Conservation (phyloP, 2,113 vertebrate species). For the Lota lota region DNA sequence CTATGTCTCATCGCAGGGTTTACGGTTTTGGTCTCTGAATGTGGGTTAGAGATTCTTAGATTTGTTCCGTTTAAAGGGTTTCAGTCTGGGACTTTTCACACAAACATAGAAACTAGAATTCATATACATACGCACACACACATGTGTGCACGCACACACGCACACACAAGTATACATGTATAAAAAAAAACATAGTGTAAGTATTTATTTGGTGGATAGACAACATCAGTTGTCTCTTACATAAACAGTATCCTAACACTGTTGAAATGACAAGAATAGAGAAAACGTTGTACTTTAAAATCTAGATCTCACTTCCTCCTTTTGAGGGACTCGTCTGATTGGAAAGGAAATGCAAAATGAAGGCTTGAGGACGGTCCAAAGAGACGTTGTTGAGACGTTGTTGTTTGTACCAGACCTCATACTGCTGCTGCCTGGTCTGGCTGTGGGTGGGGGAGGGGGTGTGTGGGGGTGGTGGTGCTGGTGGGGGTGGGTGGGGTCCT, state of each 20-base stretch:
- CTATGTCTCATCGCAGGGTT: too few relatives aligned
- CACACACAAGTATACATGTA: neutral
- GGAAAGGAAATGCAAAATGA: constrained; percentile 54
- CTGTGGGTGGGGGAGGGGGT: constrained; percentile 55
- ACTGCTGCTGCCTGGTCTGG: constrained; percentile 42
- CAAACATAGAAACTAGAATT: neutral
- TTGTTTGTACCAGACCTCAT: too few relatives aligned
- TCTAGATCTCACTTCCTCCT: constrained; percentile 52
- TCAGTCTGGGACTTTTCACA: neutral
- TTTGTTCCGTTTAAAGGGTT: too few relatives aligned
- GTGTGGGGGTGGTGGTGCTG: constrained; percentile 21
- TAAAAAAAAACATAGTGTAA: too few relatives aligned
- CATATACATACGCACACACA: neutral
- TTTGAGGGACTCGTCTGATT: constrained; percentile 31
- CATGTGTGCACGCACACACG: neutral
- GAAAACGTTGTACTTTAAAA: constrained; percentile 29
- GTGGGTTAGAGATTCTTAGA: too few relatives aligned
- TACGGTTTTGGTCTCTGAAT: too few relatives aligned
- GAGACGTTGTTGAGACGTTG: constrained; percentile 16
- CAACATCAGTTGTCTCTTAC: too few relatives aligned
- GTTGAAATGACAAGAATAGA: neutral
- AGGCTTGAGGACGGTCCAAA: constrained; percentile 40
- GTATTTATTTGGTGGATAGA: too few relatives aligned
- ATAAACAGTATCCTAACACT: neutral
- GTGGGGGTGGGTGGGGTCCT: neutral